These are phyloP conservation scores for Yoshiicerus persimilis DNA, from an alignment of 1,140 invertebrate genomes.

Conservation along the genomic window DNA sequence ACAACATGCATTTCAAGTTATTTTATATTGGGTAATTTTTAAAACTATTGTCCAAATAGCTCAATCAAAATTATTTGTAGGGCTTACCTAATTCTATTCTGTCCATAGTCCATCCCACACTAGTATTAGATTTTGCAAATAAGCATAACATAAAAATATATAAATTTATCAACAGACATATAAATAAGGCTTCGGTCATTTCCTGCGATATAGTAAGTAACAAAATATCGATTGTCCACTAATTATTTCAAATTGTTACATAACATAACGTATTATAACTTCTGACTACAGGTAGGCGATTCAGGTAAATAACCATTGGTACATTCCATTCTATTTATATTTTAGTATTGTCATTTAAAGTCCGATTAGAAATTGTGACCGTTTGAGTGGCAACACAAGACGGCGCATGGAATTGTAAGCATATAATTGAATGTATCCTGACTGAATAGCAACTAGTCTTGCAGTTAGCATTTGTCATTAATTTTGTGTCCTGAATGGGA, in stretches of 20 bases:
- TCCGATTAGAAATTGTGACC: not conserved
- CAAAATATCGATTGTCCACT: not conserved
- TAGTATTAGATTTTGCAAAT: not conserved
- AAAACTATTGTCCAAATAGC: not conserved
- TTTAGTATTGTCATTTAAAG: not conserved
- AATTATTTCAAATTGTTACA: not conserved
- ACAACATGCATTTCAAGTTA: not conserved
- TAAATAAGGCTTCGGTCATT: not conserved
- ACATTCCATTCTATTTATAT: not conserved
- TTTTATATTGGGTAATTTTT: too few relatives aligned
- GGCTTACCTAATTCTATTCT: not conserved
- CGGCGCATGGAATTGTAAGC: not conserved
- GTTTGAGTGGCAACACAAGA: too few relatives aligned
- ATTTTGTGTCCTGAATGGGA: not conserved
- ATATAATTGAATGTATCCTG: not conserved
- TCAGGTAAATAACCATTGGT: not conserved
- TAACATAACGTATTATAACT: not conserved
- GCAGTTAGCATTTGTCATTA: not conserved
- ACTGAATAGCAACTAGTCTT: not conserved
- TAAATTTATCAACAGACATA: not conserved
- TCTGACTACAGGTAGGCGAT: not conserved
- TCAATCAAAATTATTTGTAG: not conserved
- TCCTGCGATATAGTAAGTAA: not conserved
- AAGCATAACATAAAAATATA: not conserved
- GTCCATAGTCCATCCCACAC: not conserved